A percentile compares a stretch with the other conserved stretches of the same genome.
Conservation (phyloP, 2,888 invertebrate species). For the Meloe dianella region DNA sequence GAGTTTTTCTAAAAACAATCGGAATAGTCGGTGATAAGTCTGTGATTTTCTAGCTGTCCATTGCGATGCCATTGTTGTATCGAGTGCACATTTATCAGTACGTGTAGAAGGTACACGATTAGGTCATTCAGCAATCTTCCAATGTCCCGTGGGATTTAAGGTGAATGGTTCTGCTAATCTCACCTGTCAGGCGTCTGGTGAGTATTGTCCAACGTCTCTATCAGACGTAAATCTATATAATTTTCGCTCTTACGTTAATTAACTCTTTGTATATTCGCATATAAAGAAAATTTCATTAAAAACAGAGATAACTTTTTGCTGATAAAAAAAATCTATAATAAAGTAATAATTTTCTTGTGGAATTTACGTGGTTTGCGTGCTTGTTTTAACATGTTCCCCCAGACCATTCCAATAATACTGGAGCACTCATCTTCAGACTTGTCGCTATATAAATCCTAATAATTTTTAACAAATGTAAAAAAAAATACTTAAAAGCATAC, state of each 20-base stretch:
- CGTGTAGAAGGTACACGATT: constrained; percentile 79
- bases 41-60: constrained; percentile 62
- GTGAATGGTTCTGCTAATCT: constrained; percentile 79
- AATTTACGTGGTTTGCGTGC: constrained; percentile 4
- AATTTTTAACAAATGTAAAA: neutral
- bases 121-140: constrained; percentile 77
- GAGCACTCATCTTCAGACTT: neutral
- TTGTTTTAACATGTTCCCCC: neutral
- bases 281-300: neutral
- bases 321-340: constrained; percentile 5
- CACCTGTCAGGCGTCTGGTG: constrained; percentile 82
- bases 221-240: neutral
- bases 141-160: constrained; percentile 81
- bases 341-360: neutral
- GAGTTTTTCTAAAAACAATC: constrained; percentile 49
- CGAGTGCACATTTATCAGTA: constrained; percentile 69
- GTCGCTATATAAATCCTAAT: neutral
- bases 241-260: neutral
- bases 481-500: neutral
- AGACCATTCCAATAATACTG: neutral
- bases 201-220: constrained; percentile 38
- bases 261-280: neutral
- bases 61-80: constrained; percentile 68
- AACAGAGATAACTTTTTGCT: neutral
- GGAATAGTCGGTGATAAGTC: constrained; percentile 9